These are phyloP conservation scores for Caenorhabditis inopinata DNA, from an alignment of 1,140 invertebrate species.

Conservation along the genomic window DNA sequence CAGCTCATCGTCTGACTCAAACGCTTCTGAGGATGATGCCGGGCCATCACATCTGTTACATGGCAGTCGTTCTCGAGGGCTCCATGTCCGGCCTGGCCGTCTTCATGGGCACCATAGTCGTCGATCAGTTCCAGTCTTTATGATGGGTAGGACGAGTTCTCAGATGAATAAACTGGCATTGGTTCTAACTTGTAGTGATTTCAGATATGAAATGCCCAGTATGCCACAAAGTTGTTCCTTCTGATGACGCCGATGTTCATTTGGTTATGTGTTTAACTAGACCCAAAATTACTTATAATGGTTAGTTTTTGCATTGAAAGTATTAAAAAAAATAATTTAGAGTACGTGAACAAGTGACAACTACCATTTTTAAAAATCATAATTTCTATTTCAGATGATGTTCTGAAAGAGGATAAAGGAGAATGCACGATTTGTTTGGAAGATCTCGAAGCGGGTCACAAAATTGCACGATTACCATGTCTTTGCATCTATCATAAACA, in stretches of 20 bases:
- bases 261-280: conserved; percentile 98
- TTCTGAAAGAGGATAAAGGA: conserved; percentile 87
- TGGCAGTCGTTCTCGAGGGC: conserved; percentile 8
- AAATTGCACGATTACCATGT: conserved; percentile 92
- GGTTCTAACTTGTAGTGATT: too few relatives aligned
- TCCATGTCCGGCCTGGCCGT: neutral
- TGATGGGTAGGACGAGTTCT: conserved; percentile 35
- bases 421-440: conserved; percentile 99
- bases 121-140: conserved; percentile 43
- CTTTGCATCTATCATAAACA: conserved; percentile 97
- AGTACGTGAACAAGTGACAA: too few relatives aligned
- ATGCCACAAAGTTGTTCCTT: conserved; percentile 93
- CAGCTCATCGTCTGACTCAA: conserved; percentile 26
- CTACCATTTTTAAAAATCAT: too few relatives aligned
- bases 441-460: conserved; percentile 87
- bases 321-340: too few relatives aligned
- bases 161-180: neutral
- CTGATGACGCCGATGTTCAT: conserved; percentile 96
- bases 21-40: neutral
- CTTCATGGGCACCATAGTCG: conserved; percentile 20
- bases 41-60: neutral
- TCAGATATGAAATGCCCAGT: conserved; percentile 94
- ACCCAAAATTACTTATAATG: conserved; percentile 95
- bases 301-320: conserved; percentile 71
- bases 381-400: conserved; percentile 79